These are phyloP conservation scores for Notiomystis cincta DNA, from an alignment of 2,113 vertebrate species.

Conservation along the genomic window DNA sequence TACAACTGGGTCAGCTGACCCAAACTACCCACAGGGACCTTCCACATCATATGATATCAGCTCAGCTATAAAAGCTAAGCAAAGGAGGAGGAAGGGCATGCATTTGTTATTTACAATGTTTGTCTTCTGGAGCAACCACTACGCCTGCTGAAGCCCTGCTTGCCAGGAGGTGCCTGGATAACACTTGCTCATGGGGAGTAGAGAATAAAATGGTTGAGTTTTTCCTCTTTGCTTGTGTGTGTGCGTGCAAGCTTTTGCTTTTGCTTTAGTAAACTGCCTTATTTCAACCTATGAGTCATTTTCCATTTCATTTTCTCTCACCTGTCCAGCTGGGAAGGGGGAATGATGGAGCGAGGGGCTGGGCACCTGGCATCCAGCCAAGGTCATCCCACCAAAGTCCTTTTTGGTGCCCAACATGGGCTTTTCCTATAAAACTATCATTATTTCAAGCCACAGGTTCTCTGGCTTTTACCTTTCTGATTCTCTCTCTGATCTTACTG, in stretches of 20 bases:
- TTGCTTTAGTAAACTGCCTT: not conserved
- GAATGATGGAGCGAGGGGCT: not conserved
- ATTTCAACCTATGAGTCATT: not conserved
- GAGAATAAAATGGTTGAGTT: not conserved
- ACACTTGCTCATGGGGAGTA: not conserved
- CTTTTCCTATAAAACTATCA: not conserved
- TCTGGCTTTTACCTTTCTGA: not conserved
- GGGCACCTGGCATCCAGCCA: not conserved
- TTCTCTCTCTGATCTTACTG: not conserved
- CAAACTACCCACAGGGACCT: not conserved
- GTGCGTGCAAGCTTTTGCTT: not conserved
- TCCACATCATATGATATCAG: not conserved
- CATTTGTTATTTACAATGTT: not conserved
- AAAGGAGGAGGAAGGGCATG: not conserved
- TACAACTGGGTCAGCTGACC: not conserved
- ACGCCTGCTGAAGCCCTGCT: rapidly evolving
- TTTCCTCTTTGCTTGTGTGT: not conserved
- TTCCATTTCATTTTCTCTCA: not conserved
- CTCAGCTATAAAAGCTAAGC: not conserved
- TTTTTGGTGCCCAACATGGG: not conserved
- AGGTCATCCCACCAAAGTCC: too few species aligned
- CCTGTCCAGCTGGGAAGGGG: not conserved
- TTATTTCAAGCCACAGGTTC: not conserved
- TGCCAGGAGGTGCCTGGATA: not conserved
- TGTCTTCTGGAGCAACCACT: not conserved